These are phyloP conservation scores for Drosophila athabasca DNA, from an alignment of 1,140 invertebrate species.

Conservation along the genomic window DNA sequence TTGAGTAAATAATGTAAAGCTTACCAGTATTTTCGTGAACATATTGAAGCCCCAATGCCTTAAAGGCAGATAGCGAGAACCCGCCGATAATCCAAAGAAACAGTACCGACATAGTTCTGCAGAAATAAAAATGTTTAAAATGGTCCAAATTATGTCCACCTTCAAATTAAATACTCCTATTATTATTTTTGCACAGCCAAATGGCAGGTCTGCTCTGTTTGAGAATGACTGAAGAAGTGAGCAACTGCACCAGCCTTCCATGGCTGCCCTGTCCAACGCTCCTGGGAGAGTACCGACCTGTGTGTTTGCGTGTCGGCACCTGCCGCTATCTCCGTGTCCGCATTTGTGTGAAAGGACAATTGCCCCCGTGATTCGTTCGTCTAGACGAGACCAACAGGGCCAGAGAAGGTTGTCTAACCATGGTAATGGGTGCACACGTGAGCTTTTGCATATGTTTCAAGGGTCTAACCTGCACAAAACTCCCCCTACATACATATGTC, in stretches of 20 bases:
- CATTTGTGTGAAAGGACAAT: slow-evolving; percentile 52
- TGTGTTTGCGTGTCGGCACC: slow-evolving; percentile 46
- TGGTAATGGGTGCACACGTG: slow-evolving; percentile 40
- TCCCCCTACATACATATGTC: neutral
- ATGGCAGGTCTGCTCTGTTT: slow-evolving; percentile 34
- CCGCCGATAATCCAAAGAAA: too few species aligned
- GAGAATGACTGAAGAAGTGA: slow-evolving; percentile 42
- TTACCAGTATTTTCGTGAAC: too few species aligned
- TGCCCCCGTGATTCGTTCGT: slow-evolving; percentile 57
- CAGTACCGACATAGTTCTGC: too few species aligned
- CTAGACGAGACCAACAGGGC: slow-evolving; percentile 52
- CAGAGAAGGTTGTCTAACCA: slow-evolving; percentile 15
- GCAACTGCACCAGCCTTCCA: slow-evolving; percentile 44
- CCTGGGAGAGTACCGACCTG: slow-evolving; percentile 36
- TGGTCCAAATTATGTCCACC: too few species aligned
- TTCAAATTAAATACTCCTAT: too few species aligned
- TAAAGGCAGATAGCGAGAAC: too few species aligned
- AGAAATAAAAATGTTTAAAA: too few species aligned
- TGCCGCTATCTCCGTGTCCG: slow-evolving; percentile 33
- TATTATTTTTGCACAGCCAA: neutral
- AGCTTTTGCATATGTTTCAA: slow-evolving; percentile 44
- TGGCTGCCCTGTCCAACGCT: slow-evolving; percentile 12
- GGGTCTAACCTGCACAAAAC: slow-evolving; percentile 25
- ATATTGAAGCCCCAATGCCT: too few species aligned
- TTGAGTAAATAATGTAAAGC: too few species aligned